phyloP scores from a whole-genome alignment of 2,113 vertebrate species.

The Myanophis thanlyinensis region DNA sequence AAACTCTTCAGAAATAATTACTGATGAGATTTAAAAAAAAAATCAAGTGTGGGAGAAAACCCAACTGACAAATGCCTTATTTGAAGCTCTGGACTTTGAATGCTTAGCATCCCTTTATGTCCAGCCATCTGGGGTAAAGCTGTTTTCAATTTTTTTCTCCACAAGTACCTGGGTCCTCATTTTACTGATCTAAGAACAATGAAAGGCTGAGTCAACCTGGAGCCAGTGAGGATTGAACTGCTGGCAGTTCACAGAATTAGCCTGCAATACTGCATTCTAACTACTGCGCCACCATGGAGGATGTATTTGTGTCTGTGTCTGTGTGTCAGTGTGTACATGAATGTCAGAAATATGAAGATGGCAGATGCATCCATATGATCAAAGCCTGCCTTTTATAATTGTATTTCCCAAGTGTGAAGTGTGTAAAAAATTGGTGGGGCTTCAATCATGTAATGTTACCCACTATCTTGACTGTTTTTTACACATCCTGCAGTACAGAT shows the following conservation, averaged over 20 bases:
- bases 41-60: not conserved
- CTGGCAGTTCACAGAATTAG: too few species aligned
- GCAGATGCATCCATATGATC: not conserved
- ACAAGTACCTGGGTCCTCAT: not conserved
- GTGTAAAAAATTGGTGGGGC: not conserved
- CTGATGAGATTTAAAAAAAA: not conserved
- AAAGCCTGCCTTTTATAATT: not conserved
- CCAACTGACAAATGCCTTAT: not conserved
- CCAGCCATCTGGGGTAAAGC: not conserved
- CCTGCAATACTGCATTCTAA: too few species aligned
- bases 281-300: too few species aligned
- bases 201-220: too few species aligned
- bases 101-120: not conserved
- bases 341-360: not conserved
- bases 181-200: too few species aligned
- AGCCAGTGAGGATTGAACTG: too few species aligned
- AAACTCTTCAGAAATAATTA: not conserved
- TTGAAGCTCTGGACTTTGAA: not conserved
- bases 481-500: not conserved
- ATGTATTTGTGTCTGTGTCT: not conserved
- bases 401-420: not conserved
- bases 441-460: not conserved
- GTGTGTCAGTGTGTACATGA: not conserved
- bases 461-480: not conserved
- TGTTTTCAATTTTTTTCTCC: not conserved